Percentiles rank a stretch among this genome's conserved stretches.
These are phyloP conservation scores for Campoletis sonorensis DNA, from an alignment of 1,140 invertebrate species.

Conservation along the genomic window DNA sequence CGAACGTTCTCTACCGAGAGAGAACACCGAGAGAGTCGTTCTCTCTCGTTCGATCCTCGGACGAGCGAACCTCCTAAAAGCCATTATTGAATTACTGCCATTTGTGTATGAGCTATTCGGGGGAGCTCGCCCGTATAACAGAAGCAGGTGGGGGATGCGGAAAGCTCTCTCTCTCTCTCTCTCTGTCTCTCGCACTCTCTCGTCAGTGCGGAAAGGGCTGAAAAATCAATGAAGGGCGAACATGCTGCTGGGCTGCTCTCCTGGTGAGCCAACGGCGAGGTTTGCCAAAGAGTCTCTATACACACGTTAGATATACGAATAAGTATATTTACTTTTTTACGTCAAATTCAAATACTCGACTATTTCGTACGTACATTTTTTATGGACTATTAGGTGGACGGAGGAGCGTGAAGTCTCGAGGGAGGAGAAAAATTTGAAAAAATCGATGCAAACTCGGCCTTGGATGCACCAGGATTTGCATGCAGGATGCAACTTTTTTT, in stretches of 20 bases:
- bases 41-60: too few relatives aligned
- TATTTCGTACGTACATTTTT: neutral
- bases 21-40: too few relatives aligned
- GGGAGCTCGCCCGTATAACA: neutral
- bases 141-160: conserved; percentile 9
- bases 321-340: neutral
- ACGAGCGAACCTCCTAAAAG: conserved; percentile 14
- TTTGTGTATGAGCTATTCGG: conserved; percentile 26
- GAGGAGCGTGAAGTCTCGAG: too few relatives aligned
- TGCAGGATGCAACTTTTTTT: too few relatives aligned
- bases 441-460: too few relatives aligned
- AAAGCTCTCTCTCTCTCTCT: too few relatives aligned
- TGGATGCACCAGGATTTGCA: too few relatives aligned
- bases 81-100: conserved; percentile 34
- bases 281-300: neutral
- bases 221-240: conserved; percentile 35
- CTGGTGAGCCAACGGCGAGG: conserved; percentile 2
- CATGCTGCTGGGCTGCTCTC: neutral
- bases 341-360: neutral
- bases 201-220: conserved; percentile 28
- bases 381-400: neutral
- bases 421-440: neutral
- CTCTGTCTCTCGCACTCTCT: too few relatives aligned
- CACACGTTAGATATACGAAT: neutral
- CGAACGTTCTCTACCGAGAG: too few relatives aligned